Percentiles rank a stretch among this genome's conserved stretches.
Conservation (phyloP, 2,113 vertebrate species). For the Crypturellus undulatus region DNA sequence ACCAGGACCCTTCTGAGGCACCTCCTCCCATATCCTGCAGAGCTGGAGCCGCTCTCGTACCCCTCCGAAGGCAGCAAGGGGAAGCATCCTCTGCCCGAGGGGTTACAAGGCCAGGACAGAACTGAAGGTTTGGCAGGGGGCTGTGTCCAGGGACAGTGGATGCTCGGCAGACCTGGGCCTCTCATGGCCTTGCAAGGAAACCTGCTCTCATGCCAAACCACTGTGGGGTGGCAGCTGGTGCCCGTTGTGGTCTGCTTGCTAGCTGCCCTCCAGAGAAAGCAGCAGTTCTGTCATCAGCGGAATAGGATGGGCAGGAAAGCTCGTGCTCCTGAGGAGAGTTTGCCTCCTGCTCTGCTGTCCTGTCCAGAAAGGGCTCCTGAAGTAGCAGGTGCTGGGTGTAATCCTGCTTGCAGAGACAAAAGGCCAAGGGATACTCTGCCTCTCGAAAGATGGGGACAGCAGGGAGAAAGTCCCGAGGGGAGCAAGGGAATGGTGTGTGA, state of each 20-base stretch:
- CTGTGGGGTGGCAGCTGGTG: not conserved
- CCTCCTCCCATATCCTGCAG: accelerated
- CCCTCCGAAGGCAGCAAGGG: not conserved
- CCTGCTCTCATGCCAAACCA: not conserved
- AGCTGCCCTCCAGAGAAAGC: not conserved
- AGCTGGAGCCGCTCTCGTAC: not conserved
- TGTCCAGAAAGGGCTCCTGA: not conserved
- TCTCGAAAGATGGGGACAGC: no score
- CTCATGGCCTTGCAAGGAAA: not conserved
- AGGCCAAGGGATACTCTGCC: not conserved
- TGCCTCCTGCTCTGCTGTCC: not conserved
- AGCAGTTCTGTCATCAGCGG: not conserved
- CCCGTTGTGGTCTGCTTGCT: no score
- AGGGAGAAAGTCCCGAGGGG: no score
- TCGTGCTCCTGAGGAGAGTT: accelerated
- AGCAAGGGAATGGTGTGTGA: not conserved
- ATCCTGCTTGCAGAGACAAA: not conserved
- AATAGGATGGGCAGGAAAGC: not conserved
- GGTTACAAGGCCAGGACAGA: not conserved
- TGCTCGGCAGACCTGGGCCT: not conserved
- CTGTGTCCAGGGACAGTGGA: not conserved
- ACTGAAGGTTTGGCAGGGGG: not conserved
- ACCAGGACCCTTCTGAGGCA: not conserved
- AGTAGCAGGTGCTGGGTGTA: not conserved
- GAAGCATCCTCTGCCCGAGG: not conserved